A percentile compares a stretch with the other conserved stretches of the same genome.
Evolutionary conservation across 2,797 vertebrate species (phyloP).

Genomic region (Xenops minutus): DNA sequence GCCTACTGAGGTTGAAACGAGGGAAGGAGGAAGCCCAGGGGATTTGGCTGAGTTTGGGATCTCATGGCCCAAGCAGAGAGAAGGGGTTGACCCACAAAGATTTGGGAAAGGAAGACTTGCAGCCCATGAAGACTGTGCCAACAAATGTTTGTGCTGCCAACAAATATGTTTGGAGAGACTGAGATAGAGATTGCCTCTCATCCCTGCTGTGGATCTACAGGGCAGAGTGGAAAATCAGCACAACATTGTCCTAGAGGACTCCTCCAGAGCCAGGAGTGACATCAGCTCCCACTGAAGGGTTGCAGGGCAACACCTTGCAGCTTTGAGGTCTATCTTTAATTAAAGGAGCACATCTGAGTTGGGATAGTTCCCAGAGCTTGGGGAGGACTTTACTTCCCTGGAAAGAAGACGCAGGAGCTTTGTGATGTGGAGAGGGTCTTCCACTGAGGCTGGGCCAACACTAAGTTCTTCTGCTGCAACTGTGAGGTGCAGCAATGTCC

Average conservation of each 20-base stretch:
- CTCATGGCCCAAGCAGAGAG: not conserved
- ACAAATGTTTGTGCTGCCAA: too few species aligned
- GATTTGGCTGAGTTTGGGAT: not conserved
- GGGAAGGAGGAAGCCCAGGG: not conserved
- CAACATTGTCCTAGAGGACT: fast-evolving
- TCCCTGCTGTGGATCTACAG: not conserved
- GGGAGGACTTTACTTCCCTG: not conserved
- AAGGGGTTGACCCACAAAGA: not conserved
- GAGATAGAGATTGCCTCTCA: not conserved
- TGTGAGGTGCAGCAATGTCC: not conserved
- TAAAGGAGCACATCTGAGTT: not conserved
- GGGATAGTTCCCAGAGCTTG: not conserved
- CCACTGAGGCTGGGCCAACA: not conserved
- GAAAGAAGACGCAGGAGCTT: not conserved
- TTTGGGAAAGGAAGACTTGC: not conserved
- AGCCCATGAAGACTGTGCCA: not conserved
- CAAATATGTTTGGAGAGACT: not conserved
- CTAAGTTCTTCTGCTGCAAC: not conserved
- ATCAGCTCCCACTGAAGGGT: not conserved
- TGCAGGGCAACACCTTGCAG: not conserved
- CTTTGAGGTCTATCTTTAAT: not conserved
- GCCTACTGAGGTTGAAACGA: not conserved
- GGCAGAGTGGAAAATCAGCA: not conserved
- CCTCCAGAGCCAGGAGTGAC: not conserved
- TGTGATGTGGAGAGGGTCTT: not conserved